A percentile compares a stretch with the other conserved stretches of the same genome.
Evolutionary conservation across 2,113 vertebrate species (phyloP).

Genomic region (Dromaius novaehollandiae): DNA sequence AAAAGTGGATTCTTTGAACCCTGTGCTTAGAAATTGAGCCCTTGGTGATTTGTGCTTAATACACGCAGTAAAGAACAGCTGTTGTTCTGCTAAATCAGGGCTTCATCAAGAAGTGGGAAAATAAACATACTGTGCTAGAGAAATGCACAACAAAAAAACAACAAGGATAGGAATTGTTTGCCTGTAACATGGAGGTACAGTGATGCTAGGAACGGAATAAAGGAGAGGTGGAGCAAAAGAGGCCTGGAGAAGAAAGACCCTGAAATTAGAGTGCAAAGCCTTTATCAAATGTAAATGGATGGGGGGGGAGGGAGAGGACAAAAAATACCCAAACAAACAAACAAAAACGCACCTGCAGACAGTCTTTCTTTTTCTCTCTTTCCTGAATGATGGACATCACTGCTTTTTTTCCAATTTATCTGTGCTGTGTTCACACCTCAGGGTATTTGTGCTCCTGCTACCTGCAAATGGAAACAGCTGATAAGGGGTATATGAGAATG

Average conservation of each 20-base stretch:
- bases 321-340: background rate
- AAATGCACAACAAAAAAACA: background rate
- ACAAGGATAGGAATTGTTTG: background rate
- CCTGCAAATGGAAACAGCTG: background rate
- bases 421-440: background rate
- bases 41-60: background rate
- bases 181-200: background rate
- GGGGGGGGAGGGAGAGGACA: too few relatives aligned
- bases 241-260: background rate
- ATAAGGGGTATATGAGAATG: constrained; percentile 4
- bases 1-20: background rate
- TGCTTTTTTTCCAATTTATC: background rate
- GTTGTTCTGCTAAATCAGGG: background rate
- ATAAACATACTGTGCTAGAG: background rate
- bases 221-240: background rate
- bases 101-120: background rate
- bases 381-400: background rate
- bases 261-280: background rate
- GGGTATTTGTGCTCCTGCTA: background rate
- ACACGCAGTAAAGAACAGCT: background rate
- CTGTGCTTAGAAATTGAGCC: background rate
- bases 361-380: background rate
- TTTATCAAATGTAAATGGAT: background rate
- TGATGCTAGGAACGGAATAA: background rate
- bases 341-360: background rate